Conservation (phyloP, 2,113 vertebrate genomes). For the Thalassoma bifasciatum region DNA sequence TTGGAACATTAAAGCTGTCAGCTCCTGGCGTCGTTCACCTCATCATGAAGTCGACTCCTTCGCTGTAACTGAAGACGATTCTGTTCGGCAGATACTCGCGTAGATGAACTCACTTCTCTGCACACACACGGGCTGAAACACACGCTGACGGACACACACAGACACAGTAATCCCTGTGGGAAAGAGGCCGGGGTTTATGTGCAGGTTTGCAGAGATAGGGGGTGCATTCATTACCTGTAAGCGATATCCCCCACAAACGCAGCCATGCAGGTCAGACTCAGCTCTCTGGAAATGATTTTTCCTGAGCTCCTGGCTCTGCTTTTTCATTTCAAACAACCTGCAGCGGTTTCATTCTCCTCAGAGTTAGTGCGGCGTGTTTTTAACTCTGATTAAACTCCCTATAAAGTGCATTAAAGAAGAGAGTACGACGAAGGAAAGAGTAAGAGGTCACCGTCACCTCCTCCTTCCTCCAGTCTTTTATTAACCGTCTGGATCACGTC, state of each 20-base stretch:
- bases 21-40: conserved; percentile 11
- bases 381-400: not conserved
- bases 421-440: not conserved
- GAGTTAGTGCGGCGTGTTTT: not conserved
- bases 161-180: conserved; percentile 52
- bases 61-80: conserved; percentile 27
- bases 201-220: conserved; percentile 34
- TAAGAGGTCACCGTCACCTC: not conserved
- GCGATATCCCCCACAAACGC: conserved; percentile 30
- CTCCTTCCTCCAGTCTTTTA: conserved; percentile 2
- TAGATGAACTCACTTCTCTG: not conserved
- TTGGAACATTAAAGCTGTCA: not conserved
- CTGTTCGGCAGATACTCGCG: conserved; percentile 6
- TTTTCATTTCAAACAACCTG: not conserved
- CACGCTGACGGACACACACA: conserved; percentile 9
- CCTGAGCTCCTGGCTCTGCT: not conserved
- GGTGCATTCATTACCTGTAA: conserved; percentile 56
- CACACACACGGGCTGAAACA: conserved; percentile 13
- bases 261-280: conserved; percentile 4
- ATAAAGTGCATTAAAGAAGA: not conserved
- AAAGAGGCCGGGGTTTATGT: conserved; percentile 25
- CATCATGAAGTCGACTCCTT: conserved; percentile 2
- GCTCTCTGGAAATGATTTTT: not conserved
- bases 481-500: conserved; percentile 21
- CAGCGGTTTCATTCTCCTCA: not conserved